These are phyloP conservation scores for Ovibos moschatus DNA, from an alignment of 2,113 vertebrate genomes.

Conservation along the genomic window DNA sequence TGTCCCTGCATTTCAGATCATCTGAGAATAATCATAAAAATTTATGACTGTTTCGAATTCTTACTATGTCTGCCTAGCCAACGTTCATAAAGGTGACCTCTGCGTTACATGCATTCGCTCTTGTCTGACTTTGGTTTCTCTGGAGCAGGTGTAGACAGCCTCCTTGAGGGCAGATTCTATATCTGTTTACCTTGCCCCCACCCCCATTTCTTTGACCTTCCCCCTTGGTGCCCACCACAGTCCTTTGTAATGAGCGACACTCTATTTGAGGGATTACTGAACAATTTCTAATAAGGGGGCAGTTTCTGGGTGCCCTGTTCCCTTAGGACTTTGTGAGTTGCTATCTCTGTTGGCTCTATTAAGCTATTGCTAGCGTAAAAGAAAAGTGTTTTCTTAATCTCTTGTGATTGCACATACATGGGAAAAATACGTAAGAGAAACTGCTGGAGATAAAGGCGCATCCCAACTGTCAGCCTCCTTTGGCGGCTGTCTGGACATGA, in stretches of 20 bases:
- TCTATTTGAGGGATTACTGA: background rate
- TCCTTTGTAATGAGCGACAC: background rate
- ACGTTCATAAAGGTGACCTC: background rate
- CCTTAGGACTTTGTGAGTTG: background rate
- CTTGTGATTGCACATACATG: background rate
- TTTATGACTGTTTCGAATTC: background rate
- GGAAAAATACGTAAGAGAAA: background rate
- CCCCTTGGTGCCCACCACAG: background rate
- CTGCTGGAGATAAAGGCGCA: background rate
- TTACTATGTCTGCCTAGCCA: background rate
- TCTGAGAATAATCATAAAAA: background rate
- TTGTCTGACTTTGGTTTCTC: background rate
- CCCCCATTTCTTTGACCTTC: background rate
- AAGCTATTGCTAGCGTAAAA: background rate
- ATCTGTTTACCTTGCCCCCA: background rate
- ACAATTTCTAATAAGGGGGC: background rate
- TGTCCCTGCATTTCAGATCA: background rate
- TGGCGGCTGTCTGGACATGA: background rate
- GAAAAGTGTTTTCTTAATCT: background rate
- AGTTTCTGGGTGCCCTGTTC: background rate
- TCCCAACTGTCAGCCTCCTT: background rate
- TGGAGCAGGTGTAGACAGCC: background rate
- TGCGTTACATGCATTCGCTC: fast-evolving
- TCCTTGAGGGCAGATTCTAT: background rate
- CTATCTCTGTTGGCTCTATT: background rate